Percentiles rank a stretch among this genome's conserved stretches.
phyloP scores from a whole-genome alignment of 2,113 vertebrate species.

The Psittacus erithacus region DNA sequence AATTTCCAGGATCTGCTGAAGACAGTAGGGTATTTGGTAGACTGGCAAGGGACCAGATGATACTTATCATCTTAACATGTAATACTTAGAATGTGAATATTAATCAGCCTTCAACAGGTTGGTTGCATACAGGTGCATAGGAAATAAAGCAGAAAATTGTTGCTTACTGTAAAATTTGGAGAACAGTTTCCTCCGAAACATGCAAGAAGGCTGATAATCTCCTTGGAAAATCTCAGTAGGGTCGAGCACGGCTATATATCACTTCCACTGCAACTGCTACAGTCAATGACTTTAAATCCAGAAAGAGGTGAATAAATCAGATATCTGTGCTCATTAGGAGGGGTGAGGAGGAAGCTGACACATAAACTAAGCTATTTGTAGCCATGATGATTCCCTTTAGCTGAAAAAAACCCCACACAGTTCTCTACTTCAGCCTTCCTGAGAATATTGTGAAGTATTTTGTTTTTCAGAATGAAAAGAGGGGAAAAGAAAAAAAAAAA shows the following conservation, averaged over 20 bases:
- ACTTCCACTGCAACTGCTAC: slow-evolving; percentile 14
- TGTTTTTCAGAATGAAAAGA: neutral
- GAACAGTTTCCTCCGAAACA: neutral
- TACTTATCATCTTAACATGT: slow-evolving; percentile 38
- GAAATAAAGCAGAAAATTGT: slow-evolving; percentile 23
- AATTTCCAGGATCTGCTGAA: slow-evolving; percentile 49
- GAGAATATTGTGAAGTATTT: neutral
- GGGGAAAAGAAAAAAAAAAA: rapidly evolving
- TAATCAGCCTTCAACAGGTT: slow-evolving; percentile 23
- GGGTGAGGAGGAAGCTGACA: neutral
- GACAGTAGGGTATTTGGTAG: slow-evolving; percentile 34
- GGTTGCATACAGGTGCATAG: slow-evolving; percentile 41
- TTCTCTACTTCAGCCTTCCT: neutral
- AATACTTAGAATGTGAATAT: slow-evolving; percentile 53
- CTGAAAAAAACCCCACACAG: neutral
- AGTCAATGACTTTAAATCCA: slow-evolving; percentile 37
- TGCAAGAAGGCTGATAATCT: neutral
- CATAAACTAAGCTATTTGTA: slow-evolving; percentile 5
- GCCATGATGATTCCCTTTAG: neutral
- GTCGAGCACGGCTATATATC: slow-evolving; percentile 1
- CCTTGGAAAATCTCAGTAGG: slow-evolving; percentile 33
- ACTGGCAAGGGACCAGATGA: slow-evolving; percentile 36
- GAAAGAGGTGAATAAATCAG: slow-evolving; percentile 25
- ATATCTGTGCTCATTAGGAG: slow-evolving; percentile 28
- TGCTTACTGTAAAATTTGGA: neutral